A percentile compares a stretch with the other conserved stretches of the same genome.
Evolutionary conservation across 1,140 invertebrate species (phyloP).

Genomic region (Oscheius sp.): DNA sequence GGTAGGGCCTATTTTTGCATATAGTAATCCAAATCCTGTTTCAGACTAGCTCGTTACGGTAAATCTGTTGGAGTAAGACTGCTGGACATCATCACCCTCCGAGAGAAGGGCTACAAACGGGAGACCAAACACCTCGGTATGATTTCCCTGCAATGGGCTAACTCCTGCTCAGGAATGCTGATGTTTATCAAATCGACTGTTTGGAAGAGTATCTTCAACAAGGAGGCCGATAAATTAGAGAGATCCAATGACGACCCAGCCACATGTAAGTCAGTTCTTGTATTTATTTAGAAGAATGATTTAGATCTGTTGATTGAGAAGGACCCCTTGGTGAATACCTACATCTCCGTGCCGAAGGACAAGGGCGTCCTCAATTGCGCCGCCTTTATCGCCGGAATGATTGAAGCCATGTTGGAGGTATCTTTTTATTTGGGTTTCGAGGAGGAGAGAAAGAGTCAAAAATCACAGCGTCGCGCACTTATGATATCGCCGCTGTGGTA

Average conservation of each 20-base stretch:
- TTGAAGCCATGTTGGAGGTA: constrained; percentile 89
- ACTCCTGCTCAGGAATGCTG: constrained; percentile 72
- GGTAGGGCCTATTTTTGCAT: constrained; percentile 66
- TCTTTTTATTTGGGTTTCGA: not conserved
- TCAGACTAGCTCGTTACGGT: constrained; percentile 84
- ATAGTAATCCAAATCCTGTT: constrained; percentile 25
- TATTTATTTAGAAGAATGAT: constrained; percentile 13
- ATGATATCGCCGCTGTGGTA: not conserved
- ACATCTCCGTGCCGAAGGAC: constrained; percentile 94
- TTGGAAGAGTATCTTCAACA: constrained; percentile 96
- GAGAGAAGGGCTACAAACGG: constrained; percentile 87
- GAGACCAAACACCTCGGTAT: constrained; percentile 87
- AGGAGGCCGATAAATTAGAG: constrained; percentile 96
- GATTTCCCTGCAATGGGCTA: not conserved
- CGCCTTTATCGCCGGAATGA: constrained; percentile 94
- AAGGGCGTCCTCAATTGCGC: constrained; percentile 95
- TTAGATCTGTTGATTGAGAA: constrained; percentile 93
- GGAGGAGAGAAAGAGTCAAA: constrained; percentile 69
- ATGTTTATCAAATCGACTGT: constrained; percentile 91
- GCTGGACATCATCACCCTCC: constrained; percentile 85
- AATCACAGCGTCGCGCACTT: not conserved
- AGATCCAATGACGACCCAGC: constrained; percentile 96
- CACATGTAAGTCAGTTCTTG: constrained; percentile 68
- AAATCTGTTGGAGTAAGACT: constrained; percentile 88
- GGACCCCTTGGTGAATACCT: constrained; percentile 92